Evolutionary conservation across 2,888 invertebrate genomes (phyloP).

Genomic region (Elysia crispata): DNA sequence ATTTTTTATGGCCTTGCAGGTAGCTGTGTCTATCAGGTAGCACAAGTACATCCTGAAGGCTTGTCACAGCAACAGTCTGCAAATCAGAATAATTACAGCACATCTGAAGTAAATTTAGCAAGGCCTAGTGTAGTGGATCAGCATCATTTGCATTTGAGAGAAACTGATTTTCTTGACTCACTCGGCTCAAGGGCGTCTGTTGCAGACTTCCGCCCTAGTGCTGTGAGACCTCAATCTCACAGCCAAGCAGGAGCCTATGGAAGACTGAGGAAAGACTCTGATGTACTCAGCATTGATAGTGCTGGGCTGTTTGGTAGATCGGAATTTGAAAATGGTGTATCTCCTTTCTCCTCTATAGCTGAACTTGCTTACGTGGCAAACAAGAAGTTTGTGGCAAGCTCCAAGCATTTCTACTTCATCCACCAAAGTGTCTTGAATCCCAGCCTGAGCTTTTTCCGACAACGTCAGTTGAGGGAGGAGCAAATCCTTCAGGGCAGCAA

Average conservation of each 20-base stretch:
- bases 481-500: background rate
- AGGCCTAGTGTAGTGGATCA: background rate
- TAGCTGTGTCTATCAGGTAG: too few relatives aligned
- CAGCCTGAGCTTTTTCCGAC: too few relatives aligned
- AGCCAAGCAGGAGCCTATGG: background rate
- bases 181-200: background rate
- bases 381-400: conserved; percentile 41
- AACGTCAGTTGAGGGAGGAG: too few relatives aligned
- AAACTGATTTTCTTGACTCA: background rate
- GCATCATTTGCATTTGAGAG: background rate
- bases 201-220: background rate
- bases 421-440: conserved; percentile 32
- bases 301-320: too few relatives aligned
- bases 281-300: too few relatives aligned
- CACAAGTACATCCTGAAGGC: too few relatives aligned
- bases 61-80: too few relatives aligned
- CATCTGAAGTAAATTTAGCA: too few relatives aligned
- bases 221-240: background rate
- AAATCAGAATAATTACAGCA: too few relatives aligned
- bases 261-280: background rate
- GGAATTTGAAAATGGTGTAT: too few relatives aligned
- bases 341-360: conserved; percentile 40
- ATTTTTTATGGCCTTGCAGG: too few relatives aligned
- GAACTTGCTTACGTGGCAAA: background rate
- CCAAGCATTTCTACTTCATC: conserved; percentile 37